Base-by-base conservation (phyloP, 2,113 vertebrate species). In the Bubalus kerabau region DNA sequence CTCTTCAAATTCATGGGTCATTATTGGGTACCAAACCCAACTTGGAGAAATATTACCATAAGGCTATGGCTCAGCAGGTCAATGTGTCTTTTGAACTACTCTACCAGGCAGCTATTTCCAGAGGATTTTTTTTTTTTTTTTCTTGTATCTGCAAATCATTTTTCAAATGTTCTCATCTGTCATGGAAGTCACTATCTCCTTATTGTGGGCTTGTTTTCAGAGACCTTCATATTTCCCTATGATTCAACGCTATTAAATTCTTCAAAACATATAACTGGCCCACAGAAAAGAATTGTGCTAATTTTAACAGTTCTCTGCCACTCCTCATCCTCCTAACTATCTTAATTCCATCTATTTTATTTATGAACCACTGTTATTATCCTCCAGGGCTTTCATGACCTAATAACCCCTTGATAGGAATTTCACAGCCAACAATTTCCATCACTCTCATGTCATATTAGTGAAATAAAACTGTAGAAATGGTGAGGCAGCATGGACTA, bases 291-390 rank as follows among this genome's bases (percentile, higher is more conserved):
- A 84, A 78, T 10, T 80, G 24, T 43, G 7, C 57, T 76, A 80
- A 83, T 7, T 94, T 59, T 43, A 89, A 84, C 15, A 36, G 16
- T 10, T 94, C 50, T 86, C 43, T 87, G 36, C 12, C 30, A 90
- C 2, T 56, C n/a, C n/a, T 91, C 7, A 4, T 91, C 36, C n/a
- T 83, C 17, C 7, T 85, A 88, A 85, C 6, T 76, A 83, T 28
- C 64, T 87, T 96, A 71, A 97, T 67, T 83, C 50, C 16, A 59
- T 93, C 83, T 62, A 64, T 87, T 96, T 96, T 89, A 82, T 85
- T 83, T 84, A 92, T 80, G 5, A 91, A 83, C 36, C 71, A 67
- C 15, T 71, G 40, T 76, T 52, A 80, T 83, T 86, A 28, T 48
- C 50, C 14, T 74, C 71, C 36, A 84, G 74, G 3, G 6, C 6